Evolutionary conservation across 2,797 vertebrate genomes (phyloP).

Genomic region (Characodon lateralis): DNA sequence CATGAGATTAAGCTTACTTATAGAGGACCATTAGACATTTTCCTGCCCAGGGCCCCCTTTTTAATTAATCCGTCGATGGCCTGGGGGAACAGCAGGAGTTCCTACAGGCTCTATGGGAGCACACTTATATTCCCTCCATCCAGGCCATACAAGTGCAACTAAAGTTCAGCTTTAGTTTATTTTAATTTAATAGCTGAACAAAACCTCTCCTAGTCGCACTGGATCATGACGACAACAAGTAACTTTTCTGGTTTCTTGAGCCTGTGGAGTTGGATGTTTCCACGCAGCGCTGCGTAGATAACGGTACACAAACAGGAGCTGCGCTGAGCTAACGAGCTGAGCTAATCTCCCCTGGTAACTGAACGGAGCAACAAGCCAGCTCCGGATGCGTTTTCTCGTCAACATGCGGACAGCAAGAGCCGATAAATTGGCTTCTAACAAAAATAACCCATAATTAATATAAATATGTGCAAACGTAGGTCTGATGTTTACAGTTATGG

Average conservation of each 20-base stretch:
- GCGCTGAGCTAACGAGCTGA: conserved; percentile 67
- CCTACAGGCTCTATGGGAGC: conserved; percentile 12
- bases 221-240: neutral
- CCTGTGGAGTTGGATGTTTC: neutral
- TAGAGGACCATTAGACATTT: neutral
- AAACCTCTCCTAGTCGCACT: neutral
- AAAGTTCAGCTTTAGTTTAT: neutral
- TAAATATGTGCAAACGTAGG: neutral
- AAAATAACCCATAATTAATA: rapidly evolving
- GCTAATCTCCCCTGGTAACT: conserved; percentile 78
- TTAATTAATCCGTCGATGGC: neutral
- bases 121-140: conserved; percentile 9
- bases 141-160: conserved; percentile 39
- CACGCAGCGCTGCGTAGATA: conserved; percentile 3
- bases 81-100: conserved; percentile 19
- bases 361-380: conserved; percentile 60
- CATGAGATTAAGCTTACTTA: neutral
- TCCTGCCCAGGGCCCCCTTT: neutral
- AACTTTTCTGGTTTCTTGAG: neutral
- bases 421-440: too few species aligned
- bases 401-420: neutral
- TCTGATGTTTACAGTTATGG: neutral
- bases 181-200: neutral
- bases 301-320: conserved; percentile 42
- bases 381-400: conserved; percentile 32